Base-by-base conservation (phyloP, 2,113 vertebrate genomes). In the Gambusia affinis region DNA sequence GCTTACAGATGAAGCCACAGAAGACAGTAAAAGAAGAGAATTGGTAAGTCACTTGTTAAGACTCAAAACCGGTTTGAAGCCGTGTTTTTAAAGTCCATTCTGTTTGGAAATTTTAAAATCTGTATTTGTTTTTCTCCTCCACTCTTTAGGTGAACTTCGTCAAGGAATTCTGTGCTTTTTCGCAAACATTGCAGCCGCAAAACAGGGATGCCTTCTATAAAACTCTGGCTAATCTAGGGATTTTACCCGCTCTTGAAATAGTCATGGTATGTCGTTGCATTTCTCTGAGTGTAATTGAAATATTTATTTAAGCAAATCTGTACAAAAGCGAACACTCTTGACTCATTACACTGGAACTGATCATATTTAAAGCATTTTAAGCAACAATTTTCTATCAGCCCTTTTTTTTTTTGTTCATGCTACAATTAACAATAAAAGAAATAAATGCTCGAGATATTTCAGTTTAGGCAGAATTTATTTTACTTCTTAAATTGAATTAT, bases 151-250 rank as follows among this genome's bases (percentile, higher is more conserved):
- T 99, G 69, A 99, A 99, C 92, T 99, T 99, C 83, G 98, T 99
- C 93, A 99, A 99, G 91, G 98, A 99, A 90, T 99, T 99, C 85
- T 99, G 98, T 90, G 97, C 97, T 1, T 99, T 99, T 94, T 99
- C 97, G 82, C 98, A 99, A 94, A 99, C 98, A 0, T 90, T 99
- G 88, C 98, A 99, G 88, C 97, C 97, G 80, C 98, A 99, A 87
- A 99, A 99, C 93, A 96, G 98, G 84, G 98, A 99, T 19, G 96
- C 98, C 0, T 99, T 99, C 93, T 99, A 97, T 94, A 99, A 99
- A 94, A 99, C 96, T 2, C 92, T 98, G 91, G 98, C 97, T 70
- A 99, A 99, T 83, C 91, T 99, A 64, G 97, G 97, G 82, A 98
- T 99, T 89, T 95, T 99, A 91, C 97, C 98, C 71, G 97, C 97